These are phyloP conservation scores for Calidris pugnax DNA, from an alignment of 2,113 vertebrate species.

Conservation along the genomic window DNA sequence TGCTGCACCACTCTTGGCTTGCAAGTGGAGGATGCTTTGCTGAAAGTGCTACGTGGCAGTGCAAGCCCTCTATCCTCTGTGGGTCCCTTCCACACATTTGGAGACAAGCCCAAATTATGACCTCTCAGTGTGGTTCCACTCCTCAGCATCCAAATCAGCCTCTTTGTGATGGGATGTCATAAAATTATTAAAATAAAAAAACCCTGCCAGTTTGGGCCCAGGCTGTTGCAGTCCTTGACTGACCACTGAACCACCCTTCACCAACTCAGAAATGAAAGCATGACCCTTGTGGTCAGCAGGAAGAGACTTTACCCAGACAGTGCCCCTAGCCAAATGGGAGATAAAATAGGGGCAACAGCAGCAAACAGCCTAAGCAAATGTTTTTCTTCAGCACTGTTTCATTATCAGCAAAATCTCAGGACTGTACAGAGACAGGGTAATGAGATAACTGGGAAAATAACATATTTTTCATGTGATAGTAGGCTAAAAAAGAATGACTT, in stretches of 20 bases:
- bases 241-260: neutral
- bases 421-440: neutral
- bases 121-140: neutral
- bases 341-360: neutral
- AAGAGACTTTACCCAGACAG: neutral
- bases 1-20: neutral
- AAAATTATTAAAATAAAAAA: neutral
- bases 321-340: neutral
- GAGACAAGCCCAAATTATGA: neutral
- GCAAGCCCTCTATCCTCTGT: neutral
- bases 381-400: neutral
- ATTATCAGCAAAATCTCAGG: neutral
- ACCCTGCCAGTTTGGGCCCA: neutral
- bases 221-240: neutral
- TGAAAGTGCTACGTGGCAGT: neutral
- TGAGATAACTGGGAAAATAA: neutral
- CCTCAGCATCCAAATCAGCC: neutral
- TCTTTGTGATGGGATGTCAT: neutral
- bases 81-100: neutral
- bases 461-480: neutral
- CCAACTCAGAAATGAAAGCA: neutral
- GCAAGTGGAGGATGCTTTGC: neutral
- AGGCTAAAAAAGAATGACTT: neutral
- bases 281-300: neutral
- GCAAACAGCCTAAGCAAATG: neutral